Percentiles rank a stretch among this genome's conserved stretches.
These are phyloP conservation scores for Desoria tigrina DNA, from an alignment of 2,888 invertebrate genomes.

Conservation along the genomic window DNA sequence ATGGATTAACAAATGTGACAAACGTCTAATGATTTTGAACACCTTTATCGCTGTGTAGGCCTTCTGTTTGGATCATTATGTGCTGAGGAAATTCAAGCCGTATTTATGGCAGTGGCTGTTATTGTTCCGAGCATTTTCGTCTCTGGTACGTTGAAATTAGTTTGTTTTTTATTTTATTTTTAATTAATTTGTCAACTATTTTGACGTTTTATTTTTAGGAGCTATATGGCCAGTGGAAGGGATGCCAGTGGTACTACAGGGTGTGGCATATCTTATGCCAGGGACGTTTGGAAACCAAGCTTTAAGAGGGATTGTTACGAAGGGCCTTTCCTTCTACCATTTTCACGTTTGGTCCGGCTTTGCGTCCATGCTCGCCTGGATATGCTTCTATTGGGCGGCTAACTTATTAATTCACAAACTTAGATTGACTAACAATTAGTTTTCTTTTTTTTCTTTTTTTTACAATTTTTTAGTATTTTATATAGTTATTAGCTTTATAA, in stretches of 20 bases:
- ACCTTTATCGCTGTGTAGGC: constrained; percentile 59
- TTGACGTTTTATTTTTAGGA: constrained; percentile 22
- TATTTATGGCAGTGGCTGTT: constrained; percentile 62
- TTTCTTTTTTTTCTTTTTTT: background rate
- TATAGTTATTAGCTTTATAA: no score
- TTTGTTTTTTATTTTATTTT: no score
- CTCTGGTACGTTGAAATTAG: constrained; percentile 20
- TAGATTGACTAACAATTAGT: background rate
- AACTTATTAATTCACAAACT: constrained; percentile 27
- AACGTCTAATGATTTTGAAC: no score
- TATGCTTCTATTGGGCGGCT: constrained; percentile 29
- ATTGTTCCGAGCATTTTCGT: constrained; percentile 43
- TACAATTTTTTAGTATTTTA: no score
- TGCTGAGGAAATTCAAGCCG: constrained; percentile 87
- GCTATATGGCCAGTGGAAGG: constrained; percentile 94
- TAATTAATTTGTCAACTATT: background rate
- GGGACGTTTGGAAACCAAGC: constrained; percentile 37
- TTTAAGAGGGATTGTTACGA: constrained; percentile 38
- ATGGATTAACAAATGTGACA: no score
- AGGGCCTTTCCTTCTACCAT: constrained; percentile 41
- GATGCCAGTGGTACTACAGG: constrained; percentile 71
- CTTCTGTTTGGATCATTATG: constrained; percentile 90
- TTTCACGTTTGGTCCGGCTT: constrained; percentile 44
- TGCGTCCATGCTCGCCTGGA: background rate
- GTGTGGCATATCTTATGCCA: constrained; percentile 60